Evolutionary conservation across 2,113 vertebrate species (phyloP).

Genomic region (Delphinus delphis): DNA sequence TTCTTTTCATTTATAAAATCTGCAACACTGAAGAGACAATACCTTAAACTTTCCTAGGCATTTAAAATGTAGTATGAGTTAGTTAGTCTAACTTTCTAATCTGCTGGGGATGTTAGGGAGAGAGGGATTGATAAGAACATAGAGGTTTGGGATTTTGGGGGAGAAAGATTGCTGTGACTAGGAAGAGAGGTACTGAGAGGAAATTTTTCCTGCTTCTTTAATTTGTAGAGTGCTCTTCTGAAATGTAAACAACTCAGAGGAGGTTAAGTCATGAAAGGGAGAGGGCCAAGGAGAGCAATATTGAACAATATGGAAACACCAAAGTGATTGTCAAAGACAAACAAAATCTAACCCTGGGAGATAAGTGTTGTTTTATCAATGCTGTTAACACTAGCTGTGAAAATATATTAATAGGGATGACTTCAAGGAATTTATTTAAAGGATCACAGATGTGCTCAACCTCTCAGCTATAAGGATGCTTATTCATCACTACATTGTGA

Average conservation of each 20-base stretch:
- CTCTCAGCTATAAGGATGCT: background rate
- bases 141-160: background rate
- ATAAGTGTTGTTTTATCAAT: constrained; percentile 26
- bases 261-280: constrained; percentile 25
- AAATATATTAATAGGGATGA: constrained; percentile 5
- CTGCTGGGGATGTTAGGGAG: background rate
- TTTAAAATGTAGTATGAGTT: background rate
- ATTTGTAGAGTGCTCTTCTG: background rate
- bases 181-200: background rate
- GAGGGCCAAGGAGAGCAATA: background rate
- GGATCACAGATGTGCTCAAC: background rate
- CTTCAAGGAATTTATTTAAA: constrained; percentile 41
- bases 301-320: background rate
- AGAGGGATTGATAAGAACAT: background rate
- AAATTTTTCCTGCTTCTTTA: background rate
- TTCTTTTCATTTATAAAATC: background rate
- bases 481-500: background rate
- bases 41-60: background rate
- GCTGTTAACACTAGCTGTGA: constrained; percentile 11
- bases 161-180: background rate
- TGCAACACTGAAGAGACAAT: background rate
- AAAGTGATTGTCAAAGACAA: constrained; percentile 12
- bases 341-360: background rate
- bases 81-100: constrained; percentile 13
- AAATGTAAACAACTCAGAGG: background rate